A percentile compares a stretch with the other conserved stretches of the same genome.
These are phyloP conservation scores for Aromia moschata DNA, from an alignment of 2,888 invertebrate genomes.

Conservation along the genomic window DNA sequence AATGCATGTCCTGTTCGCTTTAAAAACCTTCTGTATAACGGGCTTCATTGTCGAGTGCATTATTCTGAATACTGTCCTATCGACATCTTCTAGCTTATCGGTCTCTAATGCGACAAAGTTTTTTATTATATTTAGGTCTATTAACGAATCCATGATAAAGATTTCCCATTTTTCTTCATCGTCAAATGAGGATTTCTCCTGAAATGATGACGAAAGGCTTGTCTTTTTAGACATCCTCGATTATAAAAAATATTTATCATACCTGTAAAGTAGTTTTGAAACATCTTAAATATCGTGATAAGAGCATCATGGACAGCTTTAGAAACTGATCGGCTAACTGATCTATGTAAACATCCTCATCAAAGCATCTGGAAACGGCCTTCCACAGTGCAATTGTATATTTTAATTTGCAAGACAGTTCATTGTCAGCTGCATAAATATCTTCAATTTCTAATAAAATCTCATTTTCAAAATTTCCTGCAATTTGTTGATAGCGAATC, in stretches of 20 bases:
- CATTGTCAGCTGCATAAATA: constrained; percentile 49
- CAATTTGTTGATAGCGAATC: constrained; percentile 93
- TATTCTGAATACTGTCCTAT: constrained; percentile 50
- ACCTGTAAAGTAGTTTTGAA: constrained; percentile 56
- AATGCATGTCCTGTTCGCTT: constrained; percentile 46
- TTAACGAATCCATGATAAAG: constrained; percentile 52
- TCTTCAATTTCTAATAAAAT: constrained; percentile 50
- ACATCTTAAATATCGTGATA: constrained; percentile 84
- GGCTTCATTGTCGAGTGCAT: constrained; percentile 47
- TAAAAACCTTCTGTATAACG: constrained; percentile 47
- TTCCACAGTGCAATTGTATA: constrained; percentile 63
- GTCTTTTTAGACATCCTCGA: too few relatives aligned
- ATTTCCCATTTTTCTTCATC: constrained; percentile 43
- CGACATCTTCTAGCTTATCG: constrained; percentile 35
- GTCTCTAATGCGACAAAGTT: constrained; percentile 40
- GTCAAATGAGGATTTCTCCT: constrained; percentile 17
- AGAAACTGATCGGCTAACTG: constrained; percentile 86
- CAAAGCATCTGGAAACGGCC: constrained; percentile 71
- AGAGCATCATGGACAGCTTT: constrained; percentile 85
- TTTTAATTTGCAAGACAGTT: constrained; percentile 63
- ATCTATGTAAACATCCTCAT: constrained; percentile 79
- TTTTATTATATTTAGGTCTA: constrained; percentile 50
- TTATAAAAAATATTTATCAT: constrained; percentile 21
- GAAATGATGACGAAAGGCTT: too few relatives aligned
- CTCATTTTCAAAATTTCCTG: constrained; percentile 70